These are phyloP conservation scores for Nixonia krombeini DNA, from an alignment of 1,140 invertebrate species.

Conservation along the genomic window DNA sequence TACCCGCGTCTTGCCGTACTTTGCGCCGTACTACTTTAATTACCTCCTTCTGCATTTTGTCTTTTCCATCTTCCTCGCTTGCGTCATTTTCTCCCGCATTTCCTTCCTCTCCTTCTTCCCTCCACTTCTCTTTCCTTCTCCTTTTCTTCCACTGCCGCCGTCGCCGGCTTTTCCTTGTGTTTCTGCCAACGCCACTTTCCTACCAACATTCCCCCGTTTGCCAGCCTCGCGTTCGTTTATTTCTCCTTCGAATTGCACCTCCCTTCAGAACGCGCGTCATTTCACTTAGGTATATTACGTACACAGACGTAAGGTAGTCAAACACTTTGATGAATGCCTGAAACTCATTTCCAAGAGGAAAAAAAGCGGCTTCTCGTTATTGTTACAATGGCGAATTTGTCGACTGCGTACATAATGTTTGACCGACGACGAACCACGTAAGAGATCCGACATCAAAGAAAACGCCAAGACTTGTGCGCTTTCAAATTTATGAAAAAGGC, in stretches of 20 bases:
- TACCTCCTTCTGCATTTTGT: too few relatives aligned
- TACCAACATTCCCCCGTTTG: too few relatives aligned
- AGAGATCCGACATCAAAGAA: conserved; percentile 31
- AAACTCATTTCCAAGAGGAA: conserved; percentile 25
- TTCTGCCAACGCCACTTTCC: too few relatives aligned
- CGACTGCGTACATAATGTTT: conserved; percentile 34
- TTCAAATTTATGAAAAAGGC: conserved; percentile 42
- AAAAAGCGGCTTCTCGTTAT: conserved; percentile 30
- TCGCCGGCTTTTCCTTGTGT: not conserved
- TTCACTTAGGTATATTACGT: conserved; percentile 52
- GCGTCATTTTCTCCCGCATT: too few relatives aligned
- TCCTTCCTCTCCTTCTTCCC: too few relatives aligned
- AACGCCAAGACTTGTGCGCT: conserved; percentile 26
- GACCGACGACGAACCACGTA: conserved; percentile 13
- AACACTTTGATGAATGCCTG: conserved; percentile 44
- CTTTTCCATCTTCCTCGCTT: too few relatives aligned
- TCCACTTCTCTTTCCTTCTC: too few relatives aligned
- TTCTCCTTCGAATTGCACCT: conserved; percentile 16
- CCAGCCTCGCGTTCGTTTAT: not conserved
- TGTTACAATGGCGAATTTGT: conserved; percentile 49
- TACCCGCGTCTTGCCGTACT: conserved; percentile 7
- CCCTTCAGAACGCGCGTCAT: conserved; percentile 33
- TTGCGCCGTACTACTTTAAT: too few relatives aligned
- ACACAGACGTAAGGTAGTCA: conserved; percentile 42
- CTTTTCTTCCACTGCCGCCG: too few relatives aligned